Evolutionary conservation across 2,797 vertebrate species (phyloP).

Genomic region (Poecilia picta): DNA sequence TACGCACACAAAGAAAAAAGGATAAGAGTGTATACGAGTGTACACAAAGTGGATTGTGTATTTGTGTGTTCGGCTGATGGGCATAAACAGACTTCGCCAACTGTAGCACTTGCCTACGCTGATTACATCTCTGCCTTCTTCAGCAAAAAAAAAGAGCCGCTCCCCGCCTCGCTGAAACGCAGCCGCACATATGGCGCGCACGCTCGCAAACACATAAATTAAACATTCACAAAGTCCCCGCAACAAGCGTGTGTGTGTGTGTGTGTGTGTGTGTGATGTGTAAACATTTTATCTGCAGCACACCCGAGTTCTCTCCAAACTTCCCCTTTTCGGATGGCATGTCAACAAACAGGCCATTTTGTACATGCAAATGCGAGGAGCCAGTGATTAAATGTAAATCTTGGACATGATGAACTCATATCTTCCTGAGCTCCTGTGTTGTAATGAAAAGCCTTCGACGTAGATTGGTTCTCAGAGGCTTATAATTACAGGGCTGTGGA

Average conservation of each 20-base stretch:
- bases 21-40: slow-evolving; percentile 23
- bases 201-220: slow-evolving; percentile 43
- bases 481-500: slow-evolving; percentile 65
- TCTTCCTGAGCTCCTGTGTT: slow-evolving; percentile 60
- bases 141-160: slow-evolving; percentile 26
- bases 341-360: slow-evolving; percentile 54
- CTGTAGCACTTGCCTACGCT: slow-evolving; percentile 58
- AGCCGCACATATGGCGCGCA: slow-evolving; percentile 13
- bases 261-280: slow-evolving; percentile 38
- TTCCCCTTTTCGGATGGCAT: slow-evolving; percentile 40
- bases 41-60: slow-evolving; percentile 25
- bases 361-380: slow-evolving; percentile 53
- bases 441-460: slow-evolving; percentile 65
- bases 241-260: slow-evolving; percentile 29
- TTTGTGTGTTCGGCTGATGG: slow-evolving; percentile 50
- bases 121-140: slow-evolving; percentile 65
- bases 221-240: slow-evolving; percentile 35
- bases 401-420: slow-evolving; percentile 56
- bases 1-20: background rate
- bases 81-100: slow-evolving; percentile 60
- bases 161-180: slow-evolving; percentile 27
- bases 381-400: slow-evolving; percentile 50
- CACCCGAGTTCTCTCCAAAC: slow-evolving; percentile 36
- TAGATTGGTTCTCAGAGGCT: slow-evolving; percentile 57
- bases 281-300: slow-evolving; percentile 43